Evolutionary conservation across 23 tunicate species (phyloP), one percentile per base, ranked within the genome.

Genomic region (Aplidium turbinatum): DNA sequence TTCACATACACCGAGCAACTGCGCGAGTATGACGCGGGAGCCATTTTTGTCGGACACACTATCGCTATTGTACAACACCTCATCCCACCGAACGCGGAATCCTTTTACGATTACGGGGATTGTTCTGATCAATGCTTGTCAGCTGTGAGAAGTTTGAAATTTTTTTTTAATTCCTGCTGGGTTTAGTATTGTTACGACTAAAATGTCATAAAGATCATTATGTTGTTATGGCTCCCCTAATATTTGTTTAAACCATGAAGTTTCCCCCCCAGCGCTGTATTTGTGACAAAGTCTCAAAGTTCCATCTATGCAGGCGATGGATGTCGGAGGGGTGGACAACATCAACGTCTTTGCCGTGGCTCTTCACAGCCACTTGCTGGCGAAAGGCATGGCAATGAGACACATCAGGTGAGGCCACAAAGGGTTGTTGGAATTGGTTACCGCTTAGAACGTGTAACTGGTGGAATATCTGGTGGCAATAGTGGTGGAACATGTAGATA

Each of bases 321-420:
- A 35, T 21, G 20, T 6, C 5, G 57, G 35, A 33, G 33, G 42
- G 18, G 39, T 72, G 22, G 64, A 72, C 6, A 57, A 72, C 3
- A 9, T 82, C 22, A 82, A 73, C 34, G 79, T 82, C 9, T 72
- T 72, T 63, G 72, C 39, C 0, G 74, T 31, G 1, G 28, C 50
- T 19, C 23, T 82, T 25, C 87, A 82, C 48, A 47, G 71, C 27
- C 87, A 82, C 31, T 33, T 73, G 32, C 40, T 61, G 1, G 87
- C 80, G 5, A 61, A 57, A 46, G 73, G 24, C 1, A 24, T 82
- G 4, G 50, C 30, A 20, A 54, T 82, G 13, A 62, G 63, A 22
- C 87, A 82, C 62, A 33, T 82, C 40, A 82, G 87, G 87, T 82
- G 34, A 42, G n/a, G n/a, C n/a, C n/a, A n/a, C n/a, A n/a, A n/a